Conservation (phyloP, 2,113 vertebrate species). For the Morone saxatilis region DNA sequence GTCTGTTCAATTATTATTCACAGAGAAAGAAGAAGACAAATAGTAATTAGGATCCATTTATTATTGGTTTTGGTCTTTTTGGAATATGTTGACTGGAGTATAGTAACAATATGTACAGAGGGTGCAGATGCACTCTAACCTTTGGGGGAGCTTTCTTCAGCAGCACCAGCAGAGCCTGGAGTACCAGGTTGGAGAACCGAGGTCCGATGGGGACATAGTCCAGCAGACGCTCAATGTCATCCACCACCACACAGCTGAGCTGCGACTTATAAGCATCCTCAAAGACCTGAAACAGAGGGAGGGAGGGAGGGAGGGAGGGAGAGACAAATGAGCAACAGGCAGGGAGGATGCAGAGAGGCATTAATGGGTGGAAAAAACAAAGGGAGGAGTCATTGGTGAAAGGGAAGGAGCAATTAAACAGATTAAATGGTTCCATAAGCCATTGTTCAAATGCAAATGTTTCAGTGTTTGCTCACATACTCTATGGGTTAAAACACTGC, state of each 20-base stretch:
- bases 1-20: too few relatives aligned
- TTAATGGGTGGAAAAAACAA: not conserved
- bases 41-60: too few relatives aligned
- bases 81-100: not conserved
- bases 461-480: not conserved
- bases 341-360: not conserved
- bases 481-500: not conserved
- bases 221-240: slow-evolving; percentile 96
- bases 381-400: not conserved
- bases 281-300: slow-evolving; percentile 87
- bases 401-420: not conserved
- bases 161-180: slow-evolving; percentile 96
- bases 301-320: too few relatives aligned
- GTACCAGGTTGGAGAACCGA: slow-evolving; percentile 96
- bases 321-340: not conserved
- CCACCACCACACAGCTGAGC: slow-evolving; percentile 97
- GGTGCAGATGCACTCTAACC: slow-evolving; percentile 73
- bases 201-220: slow-evolving; percentile 99
- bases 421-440: not conserved
- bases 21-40: too few relatives aligned
- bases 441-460: not conserved
- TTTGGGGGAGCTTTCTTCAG: slow-evolving; percentile 96
- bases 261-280: slow-evolving; percentile 99
- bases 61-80: not conserved
- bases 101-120: not conserved